Percentiles rank a stretch among this genome's conserved stretches.
Conservation (phyloP, 1,140 invertebrate species). For the Trichonephila inaurata region DNA sequence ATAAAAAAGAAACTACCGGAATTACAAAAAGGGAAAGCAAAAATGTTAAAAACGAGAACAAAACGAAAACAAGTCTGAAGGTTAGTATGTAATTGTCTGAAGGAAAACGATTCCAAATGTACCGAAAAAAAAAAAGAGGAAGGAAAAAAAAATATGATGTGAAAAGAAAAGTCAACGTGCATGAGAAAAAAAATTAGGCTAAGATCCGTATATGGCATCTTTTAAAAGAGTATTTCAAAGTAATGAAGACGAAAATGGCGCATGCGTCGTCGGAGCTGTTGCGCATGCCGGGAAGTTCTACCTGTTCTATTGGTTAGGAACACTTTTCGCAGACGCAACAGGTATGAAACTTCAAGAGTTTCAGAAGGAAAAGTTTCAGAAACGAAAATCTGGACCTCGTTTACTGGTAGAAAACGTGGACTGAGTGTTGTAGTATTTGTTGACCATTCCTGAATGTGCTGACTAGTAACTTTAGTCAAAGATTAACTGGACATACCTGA, state of each 20-base stretch:
- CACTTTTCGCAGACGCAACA: constrained; percentile 46
- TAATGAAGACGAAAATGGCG: background rate
- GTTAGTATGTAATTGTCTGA: constrained; percentile 45
- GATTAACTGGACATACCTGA: too few species aligned
- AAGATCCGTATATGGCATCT: constrained; percentile 72
- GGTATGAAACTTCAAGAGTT: constrained; percentile 51
- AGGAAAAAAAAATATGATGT: background rate
- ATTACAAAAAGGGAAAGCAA: background rate
- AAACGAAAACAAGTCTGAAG: constrained; percentile 29
- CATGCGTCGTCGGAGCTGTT: constrained; percentile 33
- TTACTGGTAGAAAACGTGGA: background rate
- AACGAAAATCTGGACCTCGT: background rate
- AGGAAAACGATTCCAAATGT: background rate
- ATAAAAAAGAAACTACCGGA: background rate
- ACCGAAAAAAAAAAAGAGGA: background rate
- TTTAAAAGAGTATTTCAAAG: constrained; percentile 10
- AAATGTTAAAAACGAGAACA: background rate
- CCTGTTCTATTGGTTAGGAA: constrained; percentile 47
- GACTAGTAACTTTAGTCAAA: background rate
- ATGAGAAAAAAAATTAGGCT: constrained; percentile 54
- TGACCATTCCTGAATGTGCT: background rate
- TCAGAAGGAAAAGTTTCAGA: constrained; percentile 39
- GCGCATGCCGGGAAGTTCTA: constrained; percentile 65
- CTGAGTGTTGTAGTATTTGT: constrained; percentile 12
- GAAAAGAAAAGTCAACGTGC: background rate